Evolutionary conservation across 2,113 vertebrate genomes (phyloP).

Genomic region (Cyphomyrus discorhynchus): DNA sequence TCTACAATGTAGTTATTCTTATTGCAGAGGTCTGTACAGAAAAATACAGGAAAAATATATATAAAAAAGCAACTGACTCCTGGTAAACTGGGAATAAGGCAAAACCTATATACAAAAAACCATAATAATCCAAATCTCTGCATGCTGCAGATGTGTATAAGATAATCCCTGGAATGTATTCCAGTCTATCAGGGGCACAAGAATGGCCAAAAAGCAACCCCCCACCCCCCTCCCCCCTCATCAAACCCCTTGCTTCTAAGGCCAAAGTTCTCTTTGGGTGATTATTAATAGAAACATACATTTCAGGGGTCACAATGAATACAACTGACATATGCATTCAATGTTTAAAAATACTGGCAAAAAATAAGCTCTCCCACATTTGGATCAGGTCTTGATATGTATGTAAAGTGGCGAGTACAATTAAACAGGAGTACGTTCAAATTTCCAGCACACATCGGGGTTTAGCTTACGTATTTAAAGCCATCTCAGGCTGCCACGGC

Average conservation of each 20-base stretch:
- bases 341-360: conserved; percentile 17
- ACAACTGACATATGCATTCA: conserved; percentile 2
- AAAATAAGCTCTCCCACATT: background rate
- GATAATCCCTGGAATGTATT: conserved; percentile 14
- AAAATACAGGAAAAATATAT: conserved; percentile 21
- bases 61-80: conserved; percentile 16
- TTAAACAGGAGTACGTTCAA: background rate
- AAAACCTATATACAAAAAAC: conserved; percentile 23
- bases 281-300: background rate
- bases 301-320: background rate
- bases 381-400: conserved; percentile 7
- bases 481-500: background rate
- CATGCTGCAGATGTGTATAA: conserved; percentile 7
- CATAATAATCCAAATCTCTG: background rate
- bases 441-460: background rate
- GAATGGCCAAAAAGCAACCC: background rate
- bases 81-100: conserved; percentile 23
- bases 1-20: conserved; percentile 23
- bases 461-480: background rate
- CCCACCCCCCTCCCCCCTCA: background rate
- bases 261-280: background rate
- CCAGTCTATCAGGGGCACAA: conserved; percentile 14
- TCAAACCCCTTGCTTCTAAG: background rate
- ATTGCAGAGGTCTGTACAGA: conserved; percentile 25
- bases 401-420: conserved; percentile 8